Evolutionary conservation across 2,797 vertebrate species (phyloP).

Genomic region (Limnodromus scolopaceus): DNA sequence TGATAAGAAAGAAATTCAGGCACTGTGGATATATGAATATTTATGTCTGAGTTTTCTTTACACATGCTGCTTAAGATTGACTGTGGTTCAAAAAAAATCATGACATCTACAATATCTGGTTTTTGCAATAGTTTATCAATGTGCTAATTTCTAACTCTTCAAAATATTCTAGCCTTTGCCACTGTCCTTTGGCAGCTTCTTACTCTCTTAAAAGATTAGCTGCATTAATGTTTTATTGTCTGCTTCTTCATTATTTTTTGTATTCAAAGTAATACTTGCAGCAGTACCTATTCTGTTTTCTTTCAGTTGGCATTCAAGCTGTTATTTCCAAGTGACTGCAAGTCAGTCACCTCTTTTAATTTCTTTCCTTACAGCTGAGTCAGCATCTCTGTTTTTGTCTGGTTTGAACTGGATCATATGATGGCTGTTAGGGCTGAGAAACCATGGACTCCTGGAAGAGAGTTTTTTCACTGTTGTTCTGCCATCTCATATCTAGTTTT

Average conservation of each 20-base stretch:
- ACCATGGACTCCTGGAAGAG: background rate
- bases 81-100: background rate
- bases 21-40: conserved; percentile 1
- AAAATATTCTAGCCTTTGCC: background rate
- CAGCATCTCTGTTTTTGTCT: background rate
- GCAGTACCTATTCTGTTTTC: background rate
- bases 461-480: background rate
- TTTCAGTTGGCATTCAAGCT: background rate
- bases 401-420: background rate
- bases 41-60: background rate
- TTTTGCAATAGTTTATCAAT: conserved; percentile 9
- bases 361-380: background rate
- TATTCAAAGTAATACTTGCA: background rate
- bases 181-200: background rate
- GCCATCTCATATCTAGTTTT: background rate
- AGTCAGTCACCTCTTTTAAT: background rate
- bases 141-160: background rate
- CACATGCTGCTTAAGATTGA: background rate
- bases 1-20: conserved; percentile 32
- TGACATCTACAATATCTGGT: background rate
- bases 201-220: background rate
- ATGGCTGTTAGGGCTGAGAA: background rate
- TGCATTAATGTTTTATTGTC: background rate
- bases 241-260: background rate
- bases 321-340: background rate